These are phyloP conservation scores for Caenorhabditis zanzibari DNA, from an alignment of 2,888 invertebrate genomes.

Conservation along the genomic window DNA sequence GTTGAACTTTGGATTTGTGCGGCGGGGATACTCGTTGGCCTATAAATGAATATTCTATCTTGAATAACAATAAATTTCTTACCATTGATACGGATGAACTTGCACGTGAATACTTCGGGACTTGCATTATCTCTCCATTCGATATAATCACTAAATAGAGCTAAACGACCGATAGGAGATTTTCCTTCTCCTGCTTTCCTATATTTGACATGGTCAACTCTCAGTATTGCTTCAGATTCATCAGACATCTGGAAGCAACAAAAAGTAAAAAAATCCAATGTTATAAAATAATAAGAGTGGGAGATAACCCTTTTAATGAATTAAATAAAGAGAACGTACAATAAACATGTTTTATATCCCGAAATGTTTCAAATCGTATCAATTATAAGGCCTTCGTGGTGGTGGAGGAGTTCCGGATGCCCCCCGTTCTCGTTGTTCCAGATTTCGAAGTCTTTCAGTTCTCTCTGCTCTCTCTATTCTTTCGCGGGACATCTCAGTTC, in stretches of 20 bases:
- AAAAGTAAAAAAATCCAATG: not conserved
- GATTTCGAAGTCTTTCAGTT: slow-evolving; percentile 33
- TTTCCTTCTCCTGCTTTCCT: slow-evolving; percentile 78
- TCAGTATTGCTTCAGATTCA: slow-evolving; percentile 65
- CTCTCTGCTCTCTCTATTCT: slow-evolving; percentile 35
- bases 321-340: not conserved
- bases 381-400: slow-evolving; percentile 30
- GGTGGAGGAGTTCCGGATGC: slow-evolving; percentile 60
- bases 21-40: slow-evolving; percentile 96
- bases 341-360: not conserved
- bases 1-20: slow-evolving; percentile 97
- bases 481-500: not conserved
- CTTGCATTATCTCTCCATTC: slow-evolving; percentile 79
- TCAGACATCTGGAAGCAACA: slow-evolving; percentile 38
- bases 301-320: not conserved
- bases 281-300: not conserved
- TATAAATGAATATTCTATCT: slow-evolving; percentile 84
- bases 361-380: not conserved
- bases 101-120: slow-evolving; percentile 71
- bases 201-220: slow-evolving; percentile 80
- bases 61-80: not conserved
- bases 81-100: slow-evolving; percentile 80
- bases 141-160: slow-evolving; percentile 75
- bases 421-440: slow-evolving; percentile 47
- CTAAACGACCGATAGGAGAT: slow-evolving; percentile 79